Percentiles rank a stretch among this genome's conserved stretches.
phyloP scores from a whole-genome alignment of 1,140 invertebrate species.

The Drosophila asahinai region DNA sequence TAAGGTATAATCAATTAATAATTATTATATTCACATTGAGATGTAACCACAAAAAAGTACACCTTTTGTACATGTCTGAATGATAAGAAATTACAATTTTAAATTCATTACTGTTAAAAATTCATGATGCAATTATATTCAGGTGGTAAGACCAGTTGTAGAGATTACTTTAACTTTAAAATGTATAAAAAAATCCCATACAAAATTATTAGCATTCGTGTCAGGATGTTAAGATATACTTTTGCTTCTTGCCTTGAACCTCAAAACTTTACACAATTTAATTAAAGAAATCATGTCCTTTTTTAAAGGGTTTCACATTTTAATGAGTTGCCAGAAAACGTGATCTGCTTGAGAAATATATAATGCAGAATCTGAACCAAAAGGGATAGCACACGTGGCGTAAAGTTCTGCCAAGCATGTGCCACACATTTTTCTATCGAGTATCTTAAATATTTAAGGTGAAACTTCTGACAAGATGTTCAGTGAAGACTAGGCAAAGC shows the following conservation, averaged over 20 bases:
- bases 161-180: neutral
- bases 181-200: neutral
- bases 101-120: neutral
- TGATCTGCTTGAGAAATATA: constrained; percentile 23
- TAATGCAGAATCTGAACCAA: neutral
- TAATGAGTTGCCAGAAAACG: constrained; percentile 24
- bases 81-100: too few species aligned
- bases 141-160: neutral
- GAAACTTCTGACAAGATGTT: neutral
- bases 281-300: constrained; percentile 24
- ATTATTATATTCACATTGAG: too few species aligned
- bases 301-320: constrained; percentile 22
- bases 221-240: neutral
- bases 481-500: neutral
- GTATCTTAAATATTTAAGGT: neutral
- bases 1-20: too few species aligned
- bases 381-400: neutral
- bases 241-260: neutral
- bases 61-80: neutral
- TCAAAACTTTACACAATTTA: constrained; percentile 27
- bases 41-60: too few species aligned
- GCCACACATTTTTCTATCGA: neutral
- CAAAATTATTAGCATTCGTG: neutral
- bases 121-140: neutral
- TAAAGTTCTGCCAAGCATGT: neutral